Evolutionary conservation across 2,113 vertebrate genomes (phyloP).

Genomic region (Mirza zaza): DNA sequence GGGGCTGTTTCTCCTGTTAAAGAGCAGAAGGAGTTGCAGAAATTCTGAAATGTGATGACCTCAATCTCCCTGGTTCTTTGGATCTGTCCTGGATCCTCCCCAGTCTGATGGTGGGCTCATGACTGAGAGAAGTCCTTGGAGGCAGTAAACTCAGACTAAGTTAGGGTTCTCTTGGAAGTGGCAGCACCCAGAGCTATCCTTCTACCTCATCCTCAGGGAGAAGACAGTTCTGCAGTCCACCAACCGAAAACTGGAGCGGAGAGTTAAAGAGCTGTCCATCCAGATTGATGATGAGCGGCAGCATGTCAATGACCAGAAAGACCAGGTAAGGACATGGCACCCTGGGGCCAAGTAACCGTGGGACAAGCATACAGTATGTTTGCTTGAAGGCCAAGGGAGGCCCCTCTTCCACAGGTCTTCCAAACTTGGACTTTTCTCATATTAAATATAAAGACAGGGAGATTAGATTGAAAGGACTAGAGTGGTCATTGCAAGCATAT

Average conservation of each 20-base stretch:
- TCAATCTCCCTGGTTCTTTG: background rate
- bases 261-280: constrained; percentile 93
- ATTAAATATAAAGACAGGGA: background rate
- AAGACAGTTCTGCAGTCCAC: constrained; percentile 88
- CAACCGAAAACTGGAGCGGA: constrained; percentile 93
- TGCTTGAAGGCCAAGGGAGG: background rate
- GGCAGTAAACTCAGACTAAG: background rate
- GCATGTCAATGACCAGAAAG: constrained; percentile 91
- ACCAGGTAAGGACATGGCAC: constrained; percentile 86
- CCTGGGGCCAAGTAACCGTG: background rate
- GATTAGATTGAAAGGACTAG: background rate
- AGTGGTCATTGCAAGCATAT: background rate
- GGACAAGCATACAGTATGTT: background rate
- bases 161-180: background rate
- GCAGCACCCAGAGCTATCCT: background rate
- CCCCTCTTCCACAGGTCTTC: background rate
- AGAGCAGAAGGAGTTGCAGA: background rate
- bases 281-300: constrained; percentile 94
- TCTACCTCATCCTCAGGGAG: constrained; percentile 83
- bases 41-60: background rate
- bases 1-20: background rate
- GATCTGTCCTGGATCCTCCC: background rate
- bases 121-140: background rate
- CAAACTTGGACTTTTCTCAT: background rate
- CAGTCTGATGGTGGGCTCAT: background rate